A percentile compares a stretch with the other conserved stretches of the same genome.
Evolutionary conservation across 2,888 invertebrate genomes (phyloP).

Genomic region (Scaptomyza parva): DNA sequence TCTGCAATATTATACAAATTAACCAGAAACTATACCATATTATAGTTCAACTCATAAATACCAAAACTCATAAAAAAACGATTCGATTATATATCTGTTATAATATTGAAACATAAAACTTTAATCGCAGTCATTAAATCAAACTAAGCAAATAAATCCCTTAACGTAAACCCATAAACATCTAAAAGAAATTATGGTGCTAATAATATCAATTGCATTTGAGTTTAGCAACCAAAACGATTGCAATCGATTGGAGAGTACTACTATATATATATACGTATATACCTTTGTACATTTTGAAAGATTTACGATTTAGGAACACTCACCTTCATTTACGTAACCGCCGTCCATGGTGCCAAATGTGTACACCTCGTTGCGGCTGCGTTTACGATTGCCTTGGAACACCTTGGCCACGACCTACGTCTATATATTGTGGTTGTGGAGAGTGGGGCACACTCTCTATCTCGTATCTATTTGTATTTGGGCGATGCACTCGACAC

Average conservation of each 20-base stretch:
- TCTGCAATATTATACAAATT: no score
- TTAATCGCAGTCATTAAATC: slow-evolving; percentile 1
- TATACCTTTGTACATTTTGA: slow-evolving; percentile 2
- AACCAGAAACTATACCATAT: no score
- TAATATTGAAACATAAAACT: not conserved
- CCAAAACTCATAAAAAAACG: not conserved
- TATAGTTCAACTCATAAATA: not conserved
- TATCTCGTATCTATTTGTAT: slow-evolving; percentile 5
- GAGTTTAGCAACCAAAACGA: slow-evolving; percentile 9
- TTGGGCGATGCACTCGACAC: slow-evolving; percentile 67
- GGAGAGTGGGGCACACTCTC: not conserved
- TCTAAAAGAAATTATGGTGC: slow-evolving; percentile 16
- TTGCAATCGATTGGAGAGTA: slow-evolving; percentile 12
- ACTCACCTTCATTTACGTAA: slow-evolving; percentile 85
- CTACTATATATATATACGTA: no score
- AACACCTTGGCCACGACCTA: slow-evolving; percentile 77
- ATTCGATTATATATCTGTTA: not conserved
- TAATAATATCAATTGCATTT: slow-evolving; percentile 22
- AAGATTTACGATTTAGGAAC: slow-evolving; percentile 25
- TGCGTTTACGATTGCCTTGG: slow-evolving; percentile 55
- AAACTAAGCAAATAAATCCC: not conserved
- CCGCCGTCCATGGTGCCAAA: slow-evolving; percentile 84
- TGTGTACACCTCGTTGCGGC: slow-evolving; percentile 81
- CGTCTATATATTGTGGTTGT: slow-evolving; percentile 48
- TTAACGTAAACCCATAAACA: slow-evolving; percentile 10